Evolutionary conservation across 2,888 invertebrate species (phyloP), one percentile per base, ranked within the genome.

Genomic region (Drosophila anomalata): DNA sequence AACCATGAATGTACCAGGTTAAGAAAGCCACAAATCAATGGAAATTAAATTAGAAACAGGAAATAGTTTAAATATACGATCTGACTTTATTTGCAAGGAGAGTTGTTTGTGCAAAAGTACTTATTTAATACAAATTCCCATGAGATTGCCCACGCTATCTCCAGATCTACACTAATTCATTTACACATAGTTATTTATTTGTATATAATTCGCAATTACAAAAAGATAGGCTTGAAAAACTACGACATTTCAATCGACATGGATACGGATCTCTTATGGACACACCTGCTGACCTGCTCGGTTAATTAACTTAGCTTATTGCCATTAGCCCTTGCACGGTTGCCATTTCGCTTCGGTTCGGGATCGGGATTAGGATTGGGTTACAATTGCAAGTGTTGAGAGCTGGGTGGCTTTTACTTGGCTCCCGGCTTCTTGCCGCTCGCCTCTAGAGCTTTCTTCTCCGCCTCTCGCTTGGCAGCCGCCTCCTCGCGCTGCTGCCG

Each of bases 401-500:
- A 20, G 22, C 29, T 11, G 46, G n/a, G 29, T 24, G 53, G 60
- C 20, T 8, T 47, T 65, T 82, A 84, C 65, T 83, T 83, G 62
- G 82, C 66, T 4, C 78, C 36, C 7, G 80, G 78, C 53, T 83
- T 83, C 48, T 82, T 83, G 57, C 66, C 33, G 14, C 60, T 44
- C 42, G 69, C 82, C 24, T 41, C 24, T 4, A 94, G 94, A 83
- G 97, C 97, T 69, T 97, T 94, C 87, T 96, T 95, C 77, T 98
- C 98, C 6, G 95, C 95, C 88, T 98, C 98, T 52, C 97, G 94
- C 88, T 96, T 95, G 84, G 96, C 96, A n/a, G 97, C 97, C 0
- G 98, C 98, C 82, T 99, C 98, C 89, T 98, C 98, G 14, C 99
- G 93, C 92, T 99, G 98, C 91, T 98, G 97, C 69, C 96, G 95